Base-by-base conservation (phyloP, 2,113 vertebrate species). In the Prunella fulvescens region DNA sequence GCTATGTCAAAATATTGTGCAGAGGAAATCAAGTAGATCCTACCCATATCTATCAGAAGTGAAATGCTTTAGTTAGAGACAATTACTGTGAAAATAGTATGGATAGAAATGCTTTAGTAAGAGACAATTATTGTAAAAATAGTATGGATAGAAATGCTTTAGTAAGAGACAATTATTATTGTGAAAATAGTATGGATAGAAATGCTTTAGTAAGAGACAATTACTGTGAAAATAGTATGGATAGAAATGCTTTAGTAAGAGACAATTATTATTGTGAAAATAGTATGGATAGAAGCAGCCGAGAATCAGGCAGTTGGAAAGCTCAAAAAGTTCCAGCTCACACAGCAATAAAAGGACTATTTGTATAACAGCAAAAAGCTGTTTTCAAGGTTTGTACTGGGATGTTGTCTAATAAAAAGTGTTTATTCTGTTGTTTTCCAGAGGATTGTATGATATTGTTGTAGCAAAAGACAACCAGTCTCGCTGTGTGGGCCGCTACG, bases 381-480 rank as follows among this genome's bases (percentile, higher is more conserved):
- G 26, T 2, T 76, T 86, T 93, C 93, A 66, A 87, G 51, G 61
- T 35, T 89, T 77, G 11, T 94, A 35, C 16, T 89, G 79, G 26
- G 74, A 94, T 82, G 64, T 79, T 77, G 24, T 91, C 73, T 97
- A 96, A 91, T 94, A 67, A 85, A 88, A 88, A 82, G 24, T 72
- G 7, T 96, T 89, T 96, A 73, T 96, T 47, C 56, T 6, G 11
- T 95, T 92, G 61, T 89, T 93, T 97, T 97, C 16, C 94, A 99
- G 99, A 97, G 99, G 99, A 42, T 88, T 98, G 86, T 99, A 98
- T 96, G 99, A 99, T 97, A 99, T 99, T 53, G 92, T 99, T 97
- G 99, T 99, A 94, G 95, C 97, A 94, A 99, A 98, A 97, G 98
- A 98, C 73, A 98, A 98, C 51, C 96, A 93, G 51, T 98, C 98